These are phyloP conservation scores for Rhyacichthys aspro DNA, from an alignment of 2,797 vertebrate species.

Conservation along the genomic window DNA sequence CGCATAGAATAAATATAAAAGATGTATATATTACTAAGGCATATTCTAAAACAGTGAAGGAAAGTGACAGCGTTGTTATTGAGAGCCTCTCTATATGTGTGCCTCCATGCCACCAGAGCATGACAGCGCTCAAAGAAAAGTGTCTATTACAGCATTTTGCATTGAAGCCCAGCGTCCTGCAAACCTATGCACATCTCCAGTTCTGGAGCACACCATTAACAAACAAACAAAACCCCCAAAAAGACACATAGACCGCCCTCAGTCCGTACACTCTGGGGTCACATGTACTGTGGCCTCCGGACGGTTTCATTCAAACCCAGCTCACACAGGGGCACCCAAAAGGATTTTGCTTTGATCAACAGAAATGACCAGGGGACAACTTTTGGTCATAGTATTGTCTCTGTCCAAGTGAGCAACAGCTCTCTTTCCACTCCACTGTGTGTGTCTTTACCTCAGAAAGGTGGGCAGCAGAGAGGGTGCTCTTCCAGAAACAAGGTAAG, in stretches of 20 bases:
- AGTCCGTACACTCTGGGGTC: constrained; percentile 32
- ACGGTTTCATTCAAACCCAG: constrained; percentile 62
- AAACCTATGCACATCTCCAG: constrained; percentile 78
- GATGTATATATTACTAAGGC: not conserved
- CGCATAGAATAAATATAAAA: not conserved
- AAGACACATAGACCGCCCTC: constrained; percentile 50
- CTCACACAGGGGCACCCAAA: constrained; percentile 61
- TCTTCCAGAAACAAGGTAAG: constrained; percentile 79
- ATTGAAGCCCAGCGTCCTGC: constrained; percentile 74
- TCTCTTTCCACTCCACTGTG: constrained; percentile 45
- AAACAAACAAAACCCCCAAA: constrained; percentile 70
- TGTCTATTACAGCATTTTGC: constrained; percentile 80
- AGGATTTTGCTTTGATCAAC: constrained; percentile 81
- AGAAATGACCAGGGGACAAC: constrained; percentile 74
- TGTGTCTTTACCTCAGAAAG: constrained; percentile 63
- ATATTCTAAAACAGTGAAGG: constrained; percentile 17
- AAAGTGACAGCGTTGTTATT: constrained; percentile 15
- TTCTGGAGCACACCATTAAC: constrained; percentile 76
- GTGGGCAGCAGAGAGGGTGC: constrained; percentile 58
- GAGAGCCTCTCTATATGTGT: constrained; percentile 53
- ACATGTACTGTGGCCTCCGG: constrained; percentile 57
- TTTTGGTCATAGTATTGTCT: constrained; percentile 71
- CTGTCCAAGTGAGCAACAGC: constrained; percentile 57
- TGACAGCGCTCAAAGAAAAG: constrained; percentile 72
- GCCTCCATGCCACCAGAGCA: constrained; percentile 28